Conservation (phyloP, 2,113 vertebrate species). For the crab-eating macaque (Macaca fascicularis) region DNA sequence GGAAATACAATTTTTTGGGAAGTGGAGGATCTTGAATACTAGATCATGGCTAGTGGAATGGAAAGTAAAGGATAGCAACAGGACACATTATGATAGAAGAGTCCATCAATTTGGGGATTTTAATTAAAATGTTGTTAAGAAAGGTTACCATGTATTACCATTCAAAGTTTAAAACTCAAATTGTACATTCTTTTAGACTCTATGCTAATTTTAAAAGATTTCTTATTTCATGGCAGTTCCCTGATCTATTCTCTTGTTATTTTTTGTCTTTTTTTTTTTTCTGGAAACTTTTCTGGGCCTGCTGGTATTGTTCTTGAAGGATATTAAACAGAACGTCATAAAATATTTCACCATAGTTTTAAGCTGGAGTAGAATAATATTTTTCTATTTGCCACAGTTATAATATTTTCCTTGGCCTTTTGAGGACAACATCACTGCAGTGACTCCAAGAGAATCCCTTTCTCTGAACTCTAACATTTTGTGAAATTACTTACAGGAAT, state of each 20-base stretch:
- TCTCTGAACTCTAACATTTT: slow-evolving; percentile 30
- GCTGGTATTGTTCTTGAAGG: slow-evolving; percentile 20
- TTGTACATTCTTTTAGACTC: neutral
- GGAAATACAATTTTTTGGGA: neutral
- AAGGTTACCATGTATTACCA: neutral
- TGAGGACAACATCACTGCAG: neutral
- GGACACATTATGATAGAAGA: neutral
- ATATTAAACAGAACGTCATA: slow-evolving; percentile 7
- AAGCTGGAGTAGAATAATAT: neutral
- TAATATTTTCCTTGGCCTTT: slow-evolving; percentile 46
- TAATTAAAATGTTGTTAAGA: neutral
- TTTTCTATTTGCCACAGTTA: slow-evolving; percentile 38
- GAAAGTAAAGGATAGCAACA: neutral
- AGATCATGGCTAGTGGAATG: neutral
- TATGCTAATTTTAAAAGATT: neutral
- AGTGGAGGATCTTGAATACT: neutral
- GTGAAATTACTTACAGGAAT: slow-evolving; percentile 13
- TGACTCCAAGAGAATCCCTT: neutral
- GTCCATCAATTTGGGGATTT: neutral
- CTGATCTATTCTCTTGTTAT: neutral
- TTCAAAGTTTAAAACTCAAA: neutral
- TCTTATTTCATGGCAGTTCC: neutral
- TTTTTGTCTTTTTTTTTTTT: neutral
- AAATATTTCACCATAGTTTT: slow-evolving; percentile 34
- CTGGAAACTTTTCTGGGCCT: neutral